Conservation (phyloP, 2,888 invertebrate species). For the Bibio marci region DNA sequence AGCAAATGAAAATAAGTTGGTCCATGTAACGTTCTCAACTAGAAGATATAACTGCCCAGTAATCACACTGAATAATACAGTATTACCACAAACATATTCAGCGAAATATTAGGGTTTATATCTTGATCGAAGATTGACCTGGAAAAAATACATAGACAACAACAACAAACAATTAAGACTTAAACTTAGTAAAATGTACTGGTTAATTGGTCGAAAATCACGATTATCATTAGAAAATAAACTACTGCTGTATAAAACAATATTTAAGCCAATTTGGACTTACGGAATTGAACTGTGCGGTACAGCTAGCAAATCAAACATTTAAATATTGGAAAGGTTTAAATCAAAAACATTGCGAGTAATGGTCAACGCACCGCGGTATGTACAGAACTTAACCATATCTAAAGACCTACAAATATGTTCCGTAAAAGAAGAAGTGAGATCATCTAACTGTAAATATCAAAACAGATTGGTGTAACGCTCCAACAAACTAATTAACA, state of each 20-base stretch:
- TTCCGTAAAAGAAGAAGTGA: no score
- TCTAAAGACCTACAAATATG: no score
- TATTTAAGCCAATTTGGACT: conserved; percentile 8
- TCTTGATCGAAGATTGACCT: no score
- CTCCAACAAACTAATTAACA: no score
- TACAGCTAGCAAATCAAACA: conserved; percentile 6
- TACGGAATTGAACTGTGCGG: conserved; percentile 10
- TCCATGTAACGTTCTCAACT: conserved; percentile 12
- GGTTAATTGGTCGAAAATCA: no score
- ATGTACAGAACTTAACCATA: neutral
- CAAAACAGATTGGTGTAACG: no score
- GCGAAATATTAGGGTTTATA: no score
- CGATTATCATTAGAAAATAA: conserved; percentile 5
- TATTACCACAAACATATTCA: no score
- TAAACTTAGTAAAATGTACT: no score
- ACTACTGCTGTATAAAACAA: conserved; percentile 6
- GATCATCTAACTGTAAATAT: no score
- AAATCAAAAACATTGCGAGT: conserved; percentile 5
- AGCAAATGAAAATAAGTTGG: conserved; percentile 11
- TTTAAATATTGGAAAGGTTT: conserved; percentile 3
- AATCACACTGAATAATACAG: conserved; percentile 4
- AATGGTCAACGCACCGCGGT: conserved; percentile 5
- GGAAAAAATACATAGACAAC: no score
- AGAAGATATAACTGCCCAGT: conserved; percentile 6
- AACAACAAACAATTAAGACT: no score